phyloP scores from a whole-genome alignment of 2,113 vertebrate species.

The Pithys albifrons region DNA sequence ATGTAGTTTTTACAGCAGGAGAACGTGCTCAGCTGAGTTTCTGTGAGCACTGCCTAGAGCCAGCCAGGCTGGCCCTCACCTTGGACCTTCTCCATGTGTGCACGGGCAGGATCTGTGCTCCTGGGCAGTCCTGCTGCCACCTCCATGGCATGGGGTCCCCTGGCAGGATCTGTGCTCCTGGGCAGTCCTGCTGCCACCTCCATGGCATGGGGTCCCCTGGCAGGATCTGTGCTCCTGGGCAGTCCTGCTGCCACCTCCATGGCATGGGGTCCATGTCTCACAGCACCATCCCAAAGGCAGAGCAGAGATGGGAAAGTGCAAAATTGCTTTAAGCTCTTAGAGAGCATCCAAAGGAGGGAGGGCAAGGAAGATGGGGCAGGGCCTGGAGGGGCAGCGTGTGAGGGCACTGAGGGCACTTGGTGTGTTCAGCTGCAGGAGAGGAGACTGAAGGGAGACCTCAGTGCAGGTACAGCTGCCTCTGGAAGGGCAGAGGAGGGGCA shows the following conservation, averaged over 20 bases:
- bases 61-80: not conserved
- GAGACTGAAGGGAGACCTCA: not conserved
- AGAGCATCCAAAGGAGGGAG: not conserved
- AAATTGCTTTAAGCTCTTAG: not conserved
- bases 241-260: no score
- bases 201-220: not conserved
- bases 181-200: no score
- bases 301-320: not conserved
- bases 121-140: not conserved
- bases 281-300: fast-evolving
- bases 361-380: not conserved
- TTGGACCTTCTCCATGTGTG: not conserved
- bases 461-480: not conserved
- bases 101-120: not conserved
- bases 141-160: not conserved
- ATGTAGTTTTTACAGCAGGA: not conserved
- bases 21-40: not conserved
- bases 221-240: no score
- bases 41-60: not conserved
- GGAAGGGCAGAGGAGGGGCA: not conserved
- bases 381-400: not conserved
- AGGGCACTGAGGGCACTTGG: not conserved
- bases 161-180: no score
- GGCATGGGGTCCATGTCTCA: not conserved
- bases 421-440: not conserved